These are phyloP conservation scores for Danionella dracula DNA, from an alignment of 2,797 vertebrate species.

Conservation along the genomic window DNA sequence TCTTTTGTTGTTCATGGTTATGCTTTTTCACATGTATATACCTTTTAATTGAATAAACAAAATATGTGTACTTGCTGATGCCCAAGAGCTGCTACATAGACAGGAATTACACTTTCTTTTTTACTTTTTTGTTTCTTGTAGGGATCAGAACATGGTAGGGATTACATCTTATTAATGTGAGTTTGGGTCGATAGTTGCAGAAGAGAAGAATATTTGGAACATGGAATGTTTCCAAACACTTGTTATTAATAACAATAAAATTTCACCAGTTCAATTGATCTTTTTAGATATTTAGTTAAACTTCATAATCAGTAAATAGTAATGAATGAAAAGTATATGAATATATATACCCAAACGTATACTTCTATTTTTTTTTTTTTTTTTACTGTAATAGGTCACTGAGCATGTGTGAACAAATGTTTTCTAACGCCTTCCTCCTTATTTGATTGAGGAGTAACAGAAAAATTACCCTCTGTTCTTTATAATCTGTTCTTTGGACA, in stretches of 20 bases:
- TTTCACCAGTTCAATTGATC: no score
- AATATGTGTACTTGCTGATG: not conserved
- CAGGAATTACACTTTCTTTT: not conserved
- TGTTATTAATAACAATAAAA: not conserved
- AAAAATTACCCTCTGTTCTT: not conserved
- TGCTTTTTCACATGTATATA: not conserved
- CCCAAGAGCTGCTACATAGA: conserved; percentile 2
- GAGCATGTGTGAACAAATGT: no score
- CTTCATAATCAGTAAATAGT: no score
- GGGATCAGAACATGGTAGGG: conserved; percentile 5
- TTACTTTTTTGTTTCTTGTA: conserved; percentile 1
- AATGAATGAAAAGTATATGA: no score
- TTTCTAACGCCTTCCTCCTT: not conserved
- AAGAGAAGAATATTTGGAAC: not conserved
- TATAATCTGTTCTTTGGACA: conserved; percentile 26
- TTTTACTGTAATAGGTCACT: no score
- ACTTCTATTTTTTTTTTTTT: no score
- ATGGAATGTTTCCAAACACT: not conserved
- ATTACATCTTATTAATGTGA: conserved; percentile 13
- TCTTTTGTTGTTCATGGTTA: not conserved
- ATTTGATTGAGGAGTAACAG: conserved; percentile 18
- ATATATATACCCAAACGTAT: no score
- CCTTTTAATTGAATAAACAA: not conserved
- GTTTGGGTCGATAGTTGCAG: not conserved
- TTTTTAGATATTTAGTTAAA: no score